Conservation (phyloP, 2,113 vertebrate genomes). For the Anguilla rostrata region DNA sequence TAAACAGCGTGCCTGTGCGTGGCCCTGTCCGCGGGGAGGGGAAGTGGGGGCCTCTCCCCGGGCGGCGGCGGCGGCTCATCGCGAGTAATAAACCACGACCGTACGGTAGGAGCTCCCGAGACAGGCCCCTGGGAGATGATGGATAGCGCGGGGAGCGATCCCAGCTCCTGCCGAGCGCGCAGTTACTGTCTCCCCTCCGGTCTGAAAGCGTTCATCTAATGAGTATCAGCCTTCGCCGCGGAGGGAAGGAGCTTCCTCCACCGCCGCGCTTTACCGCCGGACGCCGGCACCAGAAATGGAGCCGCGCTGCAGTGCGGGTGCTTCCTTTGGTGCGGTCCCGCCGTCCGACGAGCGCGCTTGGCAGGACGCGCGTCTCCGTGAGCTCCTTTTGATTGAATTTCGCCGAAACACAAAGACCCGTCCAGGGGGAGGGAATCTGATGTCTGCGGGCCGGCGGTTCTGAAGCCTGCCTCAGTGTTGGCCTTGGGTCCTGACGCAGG, state of each 20-base stretch:
- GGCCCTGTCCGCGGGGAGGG: neutral
- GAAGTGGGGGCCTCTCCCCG: neutral
- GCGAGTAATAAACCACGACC: neutral
- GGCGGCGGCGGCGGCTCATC: neutral
- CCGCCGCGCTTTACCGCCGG: no score
- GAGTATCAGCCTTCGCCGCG: neutral
- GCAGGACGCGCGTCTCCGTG: neutral
- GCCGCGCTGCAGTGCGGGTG: neutral
- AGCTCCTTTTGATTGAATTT: neutral
- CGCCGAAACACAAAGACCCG: neutral
- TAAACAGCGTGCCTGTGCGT: neutral
- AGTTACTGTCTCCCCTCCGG: neutral
- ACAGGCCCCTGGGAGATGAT: neutral
- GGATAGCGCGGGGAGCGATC: neutral
- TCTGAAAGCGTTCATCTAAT: neutral
- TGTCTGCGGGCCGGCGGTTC: conserved; percentile 58
- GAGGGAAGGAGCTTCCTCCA: neutral
- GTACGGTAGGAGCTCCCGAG: neutral
- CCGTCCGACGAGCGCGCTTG: neutral
- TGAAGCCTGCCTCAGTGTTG: conserved; percentile 64
- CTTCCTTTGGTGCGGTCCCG: neutral
- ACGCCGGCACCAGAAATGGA: neutral
- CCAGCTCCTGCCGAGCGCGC: neutral
- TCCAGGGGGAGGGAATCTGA: neutral
- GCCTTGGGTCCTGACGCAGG: conserved; percentile 53